Evolutionary conservation across 2,888 invertebrate species (phyloP).

Genomic region (Antitype chi): DNA sequence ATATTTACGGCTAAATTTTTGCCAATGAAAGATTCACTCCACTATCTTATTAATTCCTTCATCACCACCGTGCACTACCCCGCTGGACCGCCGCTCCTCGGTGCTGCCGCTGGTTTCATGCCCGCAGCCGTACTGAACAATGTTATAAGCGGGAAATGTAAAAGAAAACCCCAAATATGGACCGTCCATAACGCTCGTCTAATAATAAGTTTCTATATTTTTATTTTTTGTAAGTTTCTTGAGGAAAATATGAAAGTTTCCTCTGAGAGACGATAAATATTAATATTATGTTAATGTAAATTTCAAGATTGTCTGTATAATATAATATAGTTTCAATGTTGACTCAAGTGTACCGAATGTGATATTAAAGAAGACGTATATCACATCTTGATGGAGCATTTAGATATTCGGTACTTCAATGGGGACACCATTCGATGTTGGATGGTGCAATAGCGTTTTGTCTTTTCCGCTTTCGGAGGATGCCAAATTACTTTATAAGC

Average conservation of each 20-base stretch:
- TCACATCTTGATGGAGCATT: too few relatives aligned
- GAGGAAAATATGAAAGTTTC: conserved; percentile 22
- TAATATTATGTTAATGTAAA: not conserved
- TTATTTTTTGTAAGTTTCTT: conserved; percentile 1
- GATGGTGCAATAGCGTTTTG: too few relatives aligned
- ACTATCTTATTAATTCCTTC: not conserved
- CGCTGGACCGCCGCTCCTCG: not conserved
- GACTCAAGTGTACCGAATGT: too few relatives aligned
- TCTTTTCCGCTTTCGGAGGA: too few relatives aligned
- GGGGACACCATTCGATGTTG: too few relatives aligned
- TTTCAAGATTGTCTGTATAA: conserved; percentile 11
- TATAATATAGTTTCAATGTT: conserved; percentile 18
- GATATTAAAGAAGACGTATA: too few relatives aligned
- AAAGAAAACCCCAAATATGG: conserved; percentile 12
- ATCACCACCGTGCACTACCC: not conserved
- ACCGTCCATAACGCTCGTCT: not conserved
- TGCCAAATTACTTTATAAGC: too few relatives aligned
- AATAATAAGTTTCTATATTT: conserved; percentile 4
- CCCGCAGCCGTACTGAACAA: not conserved
- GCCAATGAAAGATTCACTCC: not conserved
- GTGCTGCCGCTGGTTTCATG: not conserved
- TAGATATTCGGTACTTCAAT: too few relatives aligned
- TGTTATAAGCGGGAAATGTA: conserved; percentile 1
- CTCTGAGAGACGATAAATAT: conserved; percentile 12
- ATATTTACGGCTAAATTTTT: too few relatives aligned